These are phyloP conservation scores for Lepus timidus DNA, from an alignment of 2,113 vertebrate genomes.

Conservation along the genomic window DNA sequence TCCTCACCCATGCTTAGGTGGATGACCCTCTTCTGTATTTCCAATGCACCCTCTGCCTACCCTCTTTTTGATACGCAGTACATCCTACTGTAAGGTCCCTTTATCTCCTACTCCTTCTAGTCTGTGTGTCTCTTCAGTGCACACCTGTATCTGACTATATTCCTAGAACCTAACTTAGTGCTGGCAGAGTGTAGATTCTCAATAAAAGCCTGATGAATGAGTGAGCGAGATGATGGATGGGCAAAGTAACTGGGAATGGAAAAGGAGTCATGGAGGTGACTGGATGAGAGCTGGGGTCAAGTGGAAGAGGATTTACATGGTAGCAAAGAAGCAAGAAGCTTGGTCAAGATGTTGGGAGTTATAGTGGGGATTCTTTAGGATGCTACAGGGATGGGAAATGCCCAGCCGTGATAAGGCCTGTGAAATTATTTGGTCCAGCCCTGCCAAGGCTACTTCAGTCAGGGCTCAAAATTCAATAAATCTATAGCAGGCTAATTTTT, in stretches of 20 bases:
- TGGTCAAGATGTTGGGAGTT: background rate
- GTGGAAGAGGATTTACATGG: background rate
- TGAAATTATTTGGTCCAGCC: too few relatives aligned
- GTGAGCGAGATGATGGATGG: background rate
- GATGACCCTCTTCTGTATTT: background rate
- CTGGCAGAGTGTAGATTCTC: background rate
- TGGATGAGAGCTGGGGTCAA: too few relatives aligned
- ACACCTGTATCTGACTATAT: background rate
- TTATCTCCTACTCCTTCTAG: background rate
- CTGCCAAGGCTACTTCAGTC: too few relatives aligned
- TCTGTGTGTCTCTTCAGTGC: background rate
- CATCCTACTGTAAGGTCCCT: background rate
- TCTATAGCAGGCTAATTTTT: too few relatives aligned
- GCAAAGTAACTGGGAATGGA: background rate
- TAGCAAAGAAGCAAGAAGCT: background rate
- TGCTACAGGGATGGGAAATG: too few relatives aligned
- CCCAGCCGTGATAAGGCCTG: too few relatives aligned
- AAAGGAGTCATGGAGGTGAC: background rate
- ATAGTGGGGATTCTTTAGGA: background rate
- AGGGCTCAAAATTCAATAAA: too few relatives aligned
- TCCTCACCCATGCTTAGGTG: background rate
- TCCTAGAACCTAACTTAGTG: background rate
- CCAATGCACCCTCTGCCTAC: background rate
- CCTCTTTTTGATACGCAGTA: background rate
- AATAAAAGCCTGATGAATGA: background rate